These are phyloP conservation scores for Macropodus opercularis DNA, from an alignment of 2,797 vertebrate species.

Conservation along the genomic window DNA sequence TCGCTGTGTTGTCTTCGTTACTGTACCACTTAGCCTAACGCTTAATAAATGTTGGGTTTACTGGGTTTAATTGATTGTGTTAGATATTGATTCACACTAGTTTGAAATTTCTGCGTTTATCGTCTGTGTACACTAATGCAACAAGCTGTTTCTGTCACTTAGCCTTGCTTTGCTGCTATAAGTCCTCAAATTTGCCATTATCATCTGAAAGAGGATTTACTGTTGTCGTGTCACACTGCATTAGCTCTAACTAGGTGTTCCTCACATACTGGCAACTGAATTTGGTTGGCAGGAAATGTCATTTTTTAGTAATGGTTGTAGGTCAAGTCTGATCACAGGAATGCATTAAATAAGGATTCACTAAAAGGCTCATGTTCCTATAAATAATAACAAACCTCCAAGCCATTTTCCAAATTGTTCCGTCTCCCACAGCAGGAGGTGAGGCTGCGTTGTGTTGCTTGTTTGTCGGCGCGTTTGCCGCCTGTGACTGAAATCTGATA, in stretches of 20 bases:
- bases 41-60: too few relatives aligned
- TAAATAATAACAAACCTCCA: constrained; percentile 36
- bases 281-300: not conserved
- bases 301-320: not conserved
- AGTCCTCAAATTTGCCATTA: not conserved
- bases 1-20: too few relatives aligned
- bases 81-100: too few relatives aligned
- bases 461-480: constrained; percentile 65
- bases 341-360: constrained; percentile 27
- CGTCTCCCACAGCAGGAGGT: constrained; percentile 59
- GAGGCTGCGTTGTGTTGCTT: constrained; percentile 54
- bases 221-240: not conserved
- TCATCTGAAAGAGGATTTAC: too few relatives aligned
- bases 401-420: constrained; percentile 49
- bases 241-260: not conserved
- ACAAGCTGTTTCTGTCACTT: too few relatives aligned
- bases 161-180: too few relatives aligned
- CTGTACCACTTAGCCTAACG: too few relatives aligned
- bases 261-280: not conserved
- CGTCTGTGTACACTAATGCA: too few relatives aligned
- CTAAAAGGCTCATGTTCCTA: not conserved
- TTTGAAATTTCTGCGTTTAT: too few relatives aligned
- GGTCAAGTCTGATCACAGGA: not conserved
- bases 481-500: constrained; percentile 74
- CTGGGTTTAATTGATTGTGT: too few relatives aligned